A percentile compares a stretch with the other conserved stretches of the same genome.
These are phyloP conservation scores for Callosobruchus maculatus DNA, from an alignment of 2,888 invertebrate genomes.

Conservation along the genomic window DNA sequence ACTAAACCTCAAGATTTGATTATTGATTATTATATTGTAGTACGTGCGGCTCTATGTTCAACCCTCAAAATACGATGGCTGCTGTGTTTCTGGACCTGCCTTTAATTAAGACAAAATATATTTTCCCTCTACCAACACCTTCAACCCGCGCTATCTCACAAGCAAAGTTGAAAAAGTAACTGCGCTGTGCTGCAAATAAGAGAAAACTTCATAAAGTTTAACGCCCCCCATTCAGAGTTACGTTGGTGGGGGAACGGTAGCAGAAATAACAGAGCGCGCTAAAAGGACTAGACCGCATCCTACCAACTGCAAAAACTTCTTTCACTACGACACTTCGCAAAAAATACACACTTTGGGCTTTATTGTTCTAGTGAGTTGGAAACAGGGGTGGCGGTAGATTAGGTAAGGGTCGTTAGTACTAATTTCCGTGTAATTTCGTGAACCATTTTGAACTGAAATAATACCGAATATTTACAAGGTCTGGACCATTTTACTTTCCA, in stretches of 20 bases:
- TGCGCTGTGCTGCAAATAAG: not conserved
- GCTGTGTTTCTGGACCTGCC: too few relatives aligned
- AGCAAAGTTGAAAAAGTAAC: not conserved
- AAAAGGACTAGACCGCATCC: not conserved
- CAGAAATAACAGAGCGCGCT: not conserved
- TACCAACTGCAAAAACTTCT: not conserved
- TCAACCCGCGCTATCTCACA: not conserved
- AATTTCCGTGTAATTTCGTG: too few relatives aligned
- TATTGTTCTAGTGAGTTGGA: not conserved
- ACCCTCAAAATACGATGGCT: too few relatives aligned
- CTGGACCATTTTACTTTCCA: too few relatives aligned
- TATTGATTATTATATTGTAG: too few relatives aligned
- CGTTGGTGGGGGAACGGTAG: not conserved
- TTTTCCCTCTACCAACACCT: not conserved
- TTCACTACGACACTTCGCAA: not conserved
- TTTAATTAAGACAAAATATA: not conserved
- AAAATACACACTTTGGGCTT: not conserved
- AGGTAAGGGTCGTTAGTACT: too few relatives aligned
- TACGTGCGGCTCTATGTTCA: too few relatives aligned
- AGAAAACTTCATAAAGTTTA: not conserved
- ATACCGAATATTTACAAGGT: too few relatives aligned
- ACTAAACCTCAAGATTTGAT: too few relatives aligned
- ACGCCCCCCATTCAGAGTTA: not conserved
- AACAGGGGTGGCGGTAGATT: too few relatives aligned
- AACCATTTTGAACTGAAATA: too few relatives aligned